Conservation (phyloP, 2,888 invertebrate genomes). For the Pammene aurita region DNA sequence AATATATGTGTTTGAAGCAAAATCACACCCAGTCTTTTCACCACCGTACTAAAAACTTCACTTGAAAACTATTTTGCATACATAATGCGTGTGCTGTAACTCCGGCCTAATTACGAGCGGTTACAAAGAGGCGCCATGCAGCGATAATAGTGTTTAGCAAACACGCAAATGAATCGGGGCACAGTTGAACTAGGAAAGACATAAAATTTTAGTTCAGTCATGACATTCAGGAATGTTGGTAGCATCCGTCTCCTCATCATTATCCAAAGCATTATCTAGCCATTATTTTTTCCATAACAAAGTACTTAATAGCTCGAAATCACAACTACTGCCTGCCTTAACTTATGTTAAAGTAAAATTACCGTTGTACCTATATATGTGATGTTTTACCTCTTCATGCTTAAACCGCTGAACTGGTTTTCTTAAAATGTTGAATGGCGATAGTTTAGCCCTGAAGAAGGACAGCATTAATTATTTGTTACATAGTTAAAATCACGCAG, state of each 20-base stretch:
- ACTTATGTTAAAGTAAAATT: too few species aligned
- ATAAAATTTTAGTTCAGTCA: neutral
- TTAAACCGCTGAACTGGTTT: too few species aligned
- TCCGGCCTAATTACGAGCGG: slow-evolving; percentile 59
- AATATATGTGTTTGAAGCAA: neutral
- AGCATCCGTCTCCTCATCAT: neutral
- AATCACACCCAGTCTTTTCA: neutral
- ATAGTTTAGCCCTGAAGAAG: too few species aligned
- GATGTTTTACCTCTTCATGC: too few species aligned
- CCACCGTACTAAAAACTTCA: slow-evolving; percentile 23
- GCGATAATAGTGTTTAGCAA: slow-evolving; percentile 54
- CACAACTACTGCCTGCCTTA: too few species aligned
- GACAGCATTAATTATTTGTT: too few species aligned
- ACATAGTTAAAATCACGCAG: too few species aligned
- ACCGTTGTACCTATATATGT: too few species aligned
- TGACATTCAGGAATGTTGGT: neutral
- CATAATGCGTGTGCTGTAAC: slow-evolving; percentile 37
- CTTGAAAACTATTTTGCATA: slow-evolving; percentile 40
- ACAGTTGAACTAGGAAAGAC: neutral
- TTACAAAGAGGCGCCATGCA: slow-evolving; percentile 53
- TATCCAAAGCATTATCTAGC: neutral
- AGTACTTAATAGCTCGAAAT: too few species aligned
- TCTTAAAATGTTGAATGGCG: too few species aligned
- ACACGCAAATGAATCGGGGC: slow-evolving; percentile 56
- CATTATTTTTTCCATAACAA: too few species aligned